Base-by-base conservation (phyloP, 2,113 vertebrate species). In the Lonchura striata region DNA sequence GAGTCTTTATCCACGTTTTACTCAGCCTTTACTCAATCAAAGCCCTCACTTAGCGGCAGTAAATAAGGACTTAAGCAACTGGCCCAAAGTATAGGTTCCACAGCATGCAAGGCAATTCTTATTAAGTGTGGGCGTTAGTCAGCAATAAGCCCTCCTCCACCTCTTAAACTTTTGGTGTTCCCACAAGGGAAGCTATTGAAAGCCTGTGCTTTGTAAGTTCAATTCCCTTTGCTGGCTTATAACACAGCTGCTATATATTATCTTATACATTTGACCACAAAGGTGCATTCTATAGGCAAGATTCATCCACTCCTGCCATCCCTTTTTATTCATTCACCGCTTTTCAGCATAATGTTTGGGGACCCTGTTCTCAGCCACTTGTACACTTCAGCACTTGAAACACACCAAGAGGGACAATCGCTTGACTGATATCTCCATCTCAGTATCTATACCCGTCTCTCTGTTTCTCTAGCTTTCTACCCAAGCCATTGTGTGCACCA, bases 201-300 rank as follows among this genome's bases (percentile, higher is more conserved):
- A 96, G 79, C 84, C 56, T 41, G 76, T 44, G 95, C 95, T 98
- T 97, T 97, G 96, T 96, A 96, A 94, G 83, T 95, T 94, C 92
- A 95, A 90, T 95, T 97, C 96, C 92, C 95, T 97, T 96, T 97
- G 92, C 92, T 95, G 90, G 96, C 95, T 97, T 97, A 93, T 97
- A 97, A 97, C 93, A 97, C 97, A 98, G 97, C 97, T 98, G 97
- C 97, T 97, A 97, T 97, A 97, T 96, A 97, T 97, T 97, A 97
- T 96, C 97, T 98, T 97, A 97, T 97, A 97, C 96, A 97, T 97
- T 95, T 96, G 97, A 94, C 95, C 97, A 97, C 97, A 98, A 97
- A 97, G 96, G 96, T 97, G 95, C 95, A 97, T 98, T 98, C 97
- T 97, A 97, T 97, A 98, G 95, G 96, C 96, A 96, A 64, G 96